Percentiles rank a stretch among this genome's conserved stretches.
phyloP scores from a whole-genome alignment of 2,888 invertebrate genomes.

The Labia minor region DNA sequence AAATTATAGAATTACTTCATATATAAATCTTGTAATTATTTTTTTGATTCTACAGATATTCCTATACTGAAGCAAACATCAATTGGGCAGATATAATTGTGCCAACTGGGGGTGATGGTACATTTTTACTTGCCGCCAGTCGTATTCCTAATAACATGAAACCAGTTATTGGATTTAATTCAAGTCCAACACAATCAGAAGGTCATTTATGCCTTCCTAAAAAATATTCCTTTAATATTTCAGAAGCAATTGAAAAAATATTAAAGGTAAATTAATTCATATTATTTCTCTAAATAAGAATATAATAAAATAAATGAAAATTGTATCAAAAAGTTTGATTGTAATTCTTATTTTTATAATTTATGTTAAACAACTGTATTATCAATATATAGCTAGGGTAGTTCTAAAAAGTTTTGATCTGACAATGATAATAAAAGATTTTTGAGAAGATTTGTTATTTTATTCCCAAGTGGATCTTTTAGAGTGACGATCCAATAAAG shows the following conservation, averaged over 20 bases:
- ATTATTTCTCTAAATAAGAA: background rate
- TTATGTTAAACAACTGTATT: too few species aligned
- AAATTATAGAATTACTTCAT: too few species aligned
- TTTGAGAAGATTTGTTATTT: too few species aligned
- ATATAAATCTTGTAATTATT: too few species aligned
- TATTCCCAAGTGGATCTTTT: too few species aligned
- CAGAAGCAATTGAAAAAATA: constrained; percentile 65
- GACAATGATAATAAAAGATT: too few species aligned
- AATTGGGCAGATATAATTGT: constrained; percentile 85
- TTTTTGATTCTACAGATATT: too few species aligned
- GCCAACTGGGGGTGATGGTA: constrained; percentile 93
- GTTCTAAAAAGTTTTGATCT: too few species aligned
- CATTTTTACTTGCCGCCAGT: constrained; percentile 87
- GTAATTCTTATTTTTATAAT: constrained; percentile 16
- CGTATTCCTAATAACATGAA: constrained; percentile 62
- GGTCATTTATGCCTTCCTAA: constrained; percentile 85
- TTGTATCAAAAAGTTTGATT: background rate
- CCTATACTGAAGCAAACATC: constrained; percentile 55
- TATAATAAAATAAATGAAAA: background rate
- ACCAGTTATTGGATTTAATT: constrained; percentile 95
- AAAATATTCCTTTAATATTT: constrained; percentile 68
- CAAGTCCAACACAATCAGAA: constrained; percentile 85
- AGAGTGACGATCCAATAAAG: too few species aligned
- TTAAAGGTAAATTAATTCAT: constrained; percentile 48
- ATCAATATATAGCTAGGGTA: too few species aligned